phyloP scores from a whole-genome alignment of 2,113 vertebrate genomes.

The Motacilla alba region DNA sequence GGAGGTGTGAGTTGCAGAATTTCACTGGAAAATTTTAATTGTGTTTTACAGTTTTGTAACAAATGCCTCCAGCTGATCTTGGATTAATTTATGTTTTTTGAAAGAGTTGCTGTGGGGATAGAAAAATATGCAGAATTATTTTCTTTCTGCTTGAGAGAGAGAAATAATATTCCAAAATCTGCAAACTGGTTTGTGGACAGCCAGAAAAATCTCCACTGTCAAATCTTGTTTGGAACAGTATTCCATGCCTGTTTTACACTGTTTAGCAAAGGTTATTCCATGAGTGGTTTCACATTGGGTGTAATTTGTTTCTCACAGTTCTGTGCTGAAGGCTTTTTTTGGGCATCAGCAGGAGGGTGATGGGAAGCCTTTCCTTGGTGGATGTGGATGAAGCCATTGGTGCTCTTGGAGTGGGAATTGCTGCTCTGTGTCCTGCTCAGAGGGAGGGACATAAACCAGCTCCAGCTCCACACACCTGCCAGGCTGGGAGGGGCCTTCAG shows the following conservation, averaged over 20 bases:
- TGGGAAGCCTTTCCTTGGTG: not conserved
- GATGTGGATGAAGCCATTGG: not conserved
- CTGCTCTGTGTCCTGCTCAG: not conserved
- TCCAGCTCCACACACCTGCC: not conserved
- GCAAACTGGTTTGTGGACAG: not conserved
- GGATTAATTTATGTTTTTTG: not conserved
- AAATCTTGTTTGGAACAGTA: not conserved
- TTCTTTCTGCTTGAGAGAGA: not conserved
- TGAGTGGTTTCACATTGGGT: not conserved
- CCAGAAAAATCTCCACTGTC: not conserved
- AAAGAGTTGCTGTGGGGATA: not conserved
- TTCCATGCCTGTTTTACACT: not conserved
- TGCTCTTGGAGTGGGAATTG: not conserved
- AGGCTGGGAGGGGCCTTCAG: not conserved
- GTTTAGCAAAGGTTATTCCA: not conserved
- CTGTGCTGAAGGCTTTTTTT: not conserved
- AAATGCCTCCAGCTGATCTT: not conserved
- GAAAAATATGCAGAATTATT: not conserved
- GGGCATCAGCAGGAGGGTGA: not conserved
- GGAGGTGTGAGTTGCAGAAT: not conserved
- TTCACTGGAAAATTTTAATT: not conserved
- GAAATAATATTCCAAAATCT: not conserved
- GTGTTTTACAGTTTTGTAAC: not conserved
- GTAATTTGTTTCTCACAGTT: not conserved
- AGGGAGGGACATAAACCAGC: not conserved